Evolutionary conservation across 2,113 vertebrate genomes (phyloP), one percentile per base, ranked within the genome.

Genomic region (Symphodus melops): DNA sequence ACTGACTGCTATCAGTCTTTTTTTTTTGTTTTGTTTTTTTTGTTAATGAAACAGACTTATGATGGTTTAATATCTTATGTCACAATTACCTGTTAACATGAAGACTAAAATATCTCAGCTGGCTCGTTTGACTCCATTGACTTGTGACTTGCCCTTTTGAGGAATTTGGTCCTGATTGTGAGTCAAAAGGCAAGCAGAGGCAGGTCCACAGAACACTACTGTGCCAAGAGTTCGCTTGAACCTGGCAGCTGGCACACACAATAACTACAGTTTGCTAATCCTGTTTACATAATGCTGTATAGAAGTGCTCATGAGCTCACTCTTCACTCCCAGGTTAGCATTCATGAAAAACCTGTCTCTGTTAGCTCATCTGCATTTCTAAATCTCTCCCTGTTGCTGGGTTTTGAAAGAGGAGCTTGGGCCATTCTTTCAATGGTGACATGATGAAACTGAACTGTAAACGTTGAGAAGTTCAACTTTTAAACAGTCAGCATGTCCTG

Each of bases 181-280:
- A n/a, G 80, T 68, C 75, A 79, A 65, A 67, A 51, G 13, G 33
- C 76, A 63, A 65, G 53, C 37, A 39, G 14, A 60, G 48, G 56
- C 53, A 1, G 21, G 20, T 41, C 21, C n/a, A 69, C 12, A 16
- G 12, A 36, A 9, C 37, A 28, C 20, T 23, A n/a, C 65, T 25
- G 52, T 61, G 25, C 55, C 9, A 16, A 12, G 3, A 25, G 1
- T 28, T 62, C 48, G 37, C 42, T 5, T 13, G 5, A 8, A 20
- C 21, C 53, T 39, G 48, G 23, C 37, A 63, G 64, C 41, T 21
- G 9, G 16, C 12, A 62, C 61, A 66, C 14, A 46, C 39, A 56
- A 62, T 9, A 46, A 37, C 44, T 21, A 0, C 28, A 33, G 5
- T 33, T 5, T n/a, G 46, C 20, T 42, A 1, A 33, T 48, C 10